A percentile compares a stretch with the other conserved stretches of the same genome.
Conservation (phyloP, 1,140 invertebrate genomes). For the Rhagoletis pomonella region DNA sequence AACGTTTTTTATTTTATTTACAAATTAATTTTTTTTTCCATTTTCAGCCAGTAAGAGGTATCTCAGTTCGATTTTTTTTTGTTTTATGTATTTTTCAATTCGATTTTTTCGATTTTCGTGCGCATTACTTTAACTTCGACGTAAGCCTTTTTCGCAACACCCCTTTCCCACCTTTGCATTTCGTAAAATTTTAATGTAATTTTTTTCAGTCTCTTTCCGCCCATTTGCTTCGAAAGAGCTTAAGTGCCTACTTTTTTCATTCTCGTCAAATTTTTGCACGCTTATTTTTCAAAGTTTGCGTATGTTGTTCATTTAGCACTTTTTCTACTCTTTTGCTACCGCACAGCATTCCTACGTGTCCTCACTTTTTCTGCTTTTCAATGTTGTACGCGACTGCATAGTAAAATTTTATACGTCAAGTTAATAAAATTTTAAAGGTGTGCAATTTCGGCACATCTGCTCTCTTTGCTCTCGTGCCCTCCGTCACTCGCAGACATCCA, state of each 20-base stretch:
- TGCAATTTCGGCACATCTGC: constrained; percentile 3
- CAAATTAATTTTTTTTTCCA: no score
- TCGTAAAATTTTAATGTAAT: not conserved
- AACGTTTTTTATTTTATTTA: no score
- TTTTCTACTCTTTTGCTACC: not conserved
- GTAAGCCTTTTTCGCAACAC: no score
- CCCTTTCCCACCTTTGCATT: no score
- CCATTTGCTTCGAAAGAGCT: not conserved
- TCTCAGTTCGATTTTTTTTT: no score
- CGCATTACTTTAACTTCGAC: no score
- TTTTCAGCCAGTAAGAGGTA: no score
- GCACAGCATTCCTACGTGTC: not conserved
- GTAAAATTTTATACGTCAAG: constrained; percentile 39
- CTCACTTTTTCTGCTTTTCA: not conserved
- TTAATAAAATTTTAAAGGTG: constrained; percentile 48
- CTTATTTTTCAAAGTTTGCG: not conserved
- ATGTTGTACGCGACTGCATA: constrained; percentile 20
- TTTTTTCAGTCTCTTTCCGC: not conserved
- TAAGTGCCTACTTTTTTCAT: not conserved
- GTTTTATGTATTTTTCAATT: no score
- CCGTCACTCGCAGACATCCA: not conserved
- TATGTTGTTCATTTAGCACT: not conserved
- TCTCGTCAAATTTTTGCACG: not conserved
- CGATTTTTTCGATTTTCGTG: no score
- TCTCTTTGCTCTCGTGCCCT: not conserved